Conservation (phyloP, 2,113 vertebrate species). For the Dendropsophus ebraccatus region DNA sequence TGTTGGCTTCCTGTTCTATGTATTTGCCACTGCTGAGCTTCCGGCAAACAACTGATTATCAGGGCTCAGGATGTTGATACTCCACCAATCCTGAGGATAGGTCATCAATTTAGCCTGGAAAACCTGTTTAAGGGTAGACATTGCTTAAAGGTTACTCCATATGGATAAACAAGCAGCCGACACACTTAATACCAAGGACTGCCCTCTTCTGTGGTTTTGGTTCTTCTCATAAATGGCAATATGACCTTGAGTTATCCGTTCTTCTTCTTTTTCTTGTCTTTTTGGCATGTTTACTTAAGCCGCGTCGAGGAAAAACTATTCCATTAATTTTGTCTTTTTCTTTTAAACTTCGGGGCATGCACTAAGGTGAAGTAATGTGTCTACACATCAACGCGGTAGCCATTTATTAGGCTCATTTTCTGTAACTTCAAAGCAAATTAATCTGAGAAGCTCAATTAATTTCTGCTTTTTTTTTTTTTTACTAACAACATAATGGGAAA, state of each 20-base stretch:
- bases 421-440: conserved; percentile 23
- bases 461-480: not conserved
- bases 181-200: not conserved
- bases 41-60: too few relatives aligned
- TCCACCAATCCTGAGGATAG: too few relatives aligned
- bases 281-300: not conserved
- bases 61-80: too few relatives aligned
- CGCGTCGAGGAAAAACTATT: not conserved
- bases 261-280: not conserved
- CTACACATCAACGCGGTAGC: not conserved
- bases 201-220: not conserved
- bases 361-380: conserved; percentile 12
- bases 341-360: conserved; percentile 6
- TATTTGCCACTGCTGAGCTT: too few relatives aligned
- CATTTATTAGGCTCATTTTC: conserved; percentile 10
- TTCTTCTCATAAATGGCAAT: not conserved
- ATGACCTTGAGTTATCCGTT: not conserved
- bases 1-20: too few relatives aligned
- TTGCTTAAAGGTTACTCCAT: not conserved
- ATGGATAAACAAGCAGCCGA: not conserved
- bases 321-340: conserved; percentile 14
- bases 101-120: too few relatives aligned
- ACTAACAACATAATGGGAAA: not conserved
- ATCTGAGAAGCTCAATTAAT: not conserved
- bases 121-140: too few relatives aligned